Evolutionary conservation across 2,797 vertebrate species (phyloP).

Genomic region (Yasuhikotakia modesta): DNA sequence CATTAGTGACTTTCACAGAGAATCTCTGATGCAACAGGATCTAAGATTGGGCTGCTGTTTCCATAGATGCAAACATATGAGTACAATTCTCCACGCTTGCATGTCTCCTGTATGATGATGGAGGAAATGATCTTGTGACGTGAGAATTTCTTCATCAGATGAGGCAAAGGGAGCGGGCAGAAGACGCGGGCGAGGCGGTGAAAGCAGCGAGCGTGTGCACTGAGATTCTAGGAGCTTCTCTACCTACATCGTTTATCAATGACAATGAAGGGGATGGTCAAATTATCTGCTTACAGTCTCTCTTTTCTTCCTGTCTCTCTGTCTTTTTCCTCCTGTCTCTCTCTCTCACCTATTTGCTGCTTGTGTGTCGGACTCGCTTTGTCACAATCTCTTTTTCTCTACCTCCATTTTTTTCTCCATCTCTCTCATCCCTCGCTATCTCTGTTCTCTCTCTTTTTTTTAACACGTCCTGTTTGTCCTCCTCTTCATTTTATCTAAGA

Average conservation of each 20-base stretch:
- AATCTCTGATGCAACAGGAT: background rate
- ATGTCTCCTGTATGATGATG: background rate
- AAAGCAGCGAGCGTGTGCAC: slow-evolving; percentile 43
- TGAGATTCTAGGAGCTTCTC: slow-evolving; percentile 52
- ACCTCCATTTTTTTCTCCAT: background rate
- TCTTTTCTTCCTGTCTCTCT: slow-evolving; percentile 13
- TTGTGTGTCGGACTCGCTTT: slow-evolving; percentile 56
- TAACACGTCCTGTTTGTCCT: slow-evolving; percentile 29
- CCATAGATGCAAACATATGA: slow-evolving; percentile 29
- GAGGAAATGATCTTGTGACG: slow-evolving; percentile 25
- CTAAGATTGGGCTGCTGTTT: slow-evolving; percentile 66
- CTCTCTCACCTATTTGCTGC: slow-evolving; percentile 38
- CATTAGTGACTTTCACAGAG: background rate
- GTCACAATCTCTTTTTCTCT: slow-evolving; percentile 37
- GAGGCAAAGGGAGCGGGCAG: background rate
- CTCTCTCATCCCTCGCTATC: slow-evolving; percentile 18
- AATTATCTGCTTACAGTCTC: slow-evolving; percentile 71
- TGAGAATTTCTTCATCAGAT: slow-evolving; percentile 27
- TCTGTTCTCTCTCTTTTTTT: background rate
- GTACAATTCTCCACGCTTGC: slow-evolving; percentile 15
- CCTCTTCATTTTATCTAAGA: slow-evolving; percentile 56
- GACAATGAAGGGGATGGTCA: slow-evolving; percentile 71
- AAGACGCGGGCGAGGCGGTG: slow-evolving; percentile 7
- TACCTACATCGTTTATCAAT: slow-evolving; percentile 74
- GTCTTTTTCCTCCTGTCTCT: slow-evolving; percentile 13